These are phyloP conservation scores for Embiotoca jacksoni DNA, from an alignment of 2,113 vertebrate genomes.

Conservation along the genomic window DNA sequence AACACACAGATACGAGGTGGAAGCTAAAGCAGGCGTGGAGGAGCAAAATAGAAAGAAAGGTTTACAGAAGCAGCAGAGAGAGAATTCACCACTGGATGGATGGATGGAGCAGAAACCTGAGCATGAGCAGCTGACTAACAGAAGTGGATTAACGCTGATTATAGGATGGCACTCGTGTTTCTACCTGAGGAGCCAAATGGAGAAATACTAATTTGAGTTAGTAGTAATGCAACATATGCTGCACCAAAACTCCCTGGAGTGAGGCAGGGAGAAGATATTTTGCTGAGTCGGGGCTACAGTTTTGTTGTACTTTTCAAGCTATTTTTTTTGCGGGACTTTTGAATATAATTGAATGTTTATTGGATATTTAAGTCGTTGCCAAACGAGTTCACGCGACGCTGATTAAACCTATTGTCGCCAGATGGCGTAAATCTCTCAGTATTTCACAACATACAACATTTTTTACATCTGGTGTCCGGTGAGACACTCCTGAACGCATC, in stretches of 20 bases:
- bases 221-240: too few species aligned
- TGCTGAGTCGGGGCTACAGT: background rate
- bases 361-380: too few species aligned
- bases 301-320: background rate
- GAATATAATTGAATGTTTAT: too few species aligned
- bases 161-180: constrained; percentile 13
- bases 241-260: background rate
- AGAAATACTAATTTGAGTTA: background rate
- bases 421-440: too few species aligned
- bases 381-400: too few species aligned
- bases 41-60: background rate
- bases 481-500: too few species aligned
- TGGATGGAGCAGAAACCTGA: constrained; percentile 32
- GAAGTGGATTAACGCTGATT: constrained; percentile 58
- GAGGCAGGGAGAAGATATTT: background rate
- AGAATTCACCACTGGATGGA: background rate
- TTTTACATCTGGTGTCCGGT: too few species aligned
- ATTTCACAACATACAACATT: too few species aligned
- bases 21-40: background rate
- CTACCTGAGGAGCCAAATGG: background rate
- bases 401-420: too few species aligned
- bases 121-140: constrained; percentile 29
- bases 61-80: background rate
- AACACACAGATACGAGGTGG: background rate
- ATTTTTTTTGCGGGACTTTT: too few species aligned